phyloP scores from a whole-genome alignment of 2,888 invertebrate genomes.

The Drosophila subsilvestris region DNA sequence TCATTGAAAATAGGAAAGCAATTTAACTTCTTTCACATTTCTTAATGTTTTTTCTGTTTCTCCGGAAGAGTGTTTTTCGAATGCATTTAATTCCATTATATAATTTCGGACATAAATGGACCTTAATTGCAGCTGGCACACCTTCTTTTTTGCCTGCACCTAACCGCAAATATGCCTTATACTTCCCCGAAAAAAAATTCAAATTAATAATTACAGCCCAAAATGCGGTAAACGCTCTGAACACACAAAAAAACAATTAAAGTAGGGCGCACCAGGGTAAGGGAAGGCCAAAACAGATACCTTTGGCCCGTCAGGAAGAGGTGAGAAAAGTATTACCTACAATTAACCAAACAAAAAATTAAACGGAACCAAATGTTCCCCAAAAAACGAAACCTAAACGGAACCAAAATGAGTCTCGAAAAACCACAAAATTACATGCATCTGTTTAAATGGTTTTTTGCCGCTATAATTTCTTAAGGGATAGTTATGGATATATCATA shows the following conservation, averaged over 20 bases:
- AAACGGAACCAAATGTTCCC: background rate
- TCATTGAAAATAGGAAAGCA: too few species aligned
- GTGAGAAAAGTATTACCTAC: conserved; percentile 73
- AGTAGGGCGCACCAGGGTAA: background rate
- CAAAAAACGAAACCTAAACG: conserved; percentile 1
- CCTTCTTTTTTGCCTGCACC: conserved; percentile 38
- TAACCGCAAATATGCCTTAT: conserved; percentile 23
- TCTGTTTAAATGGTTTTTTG: conserved; percentile 53
- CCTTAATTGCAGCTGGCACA: conserved; percentile 65
- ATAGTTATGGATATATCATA: background rate
- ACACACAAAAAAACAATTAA: conserved; percentile 34
- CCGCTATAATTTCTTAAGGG: conserved; percentile 44
- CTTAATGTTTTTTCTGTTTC: background rate
- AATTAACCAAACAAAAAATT: conserved; percentile 21
- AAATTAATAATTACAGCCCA: conserved; percentile 20
- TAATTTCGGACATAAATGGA: conserved; percentile 51
- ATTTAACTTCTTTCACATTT: too few species aligned
- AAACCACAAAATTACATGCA: conserved; percentile 73
- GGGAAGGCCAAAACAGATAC: conserved; percentile 7
- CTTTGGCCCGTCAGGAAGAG: conserved; percentile 47
- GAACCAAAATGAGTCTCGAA: conserved; percentile 1
- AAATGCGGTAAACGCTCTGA: conserved; percentile 18
- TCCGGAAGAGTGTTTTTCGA: background rate
- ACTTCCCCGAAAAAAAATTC: conserved; percentile 23
- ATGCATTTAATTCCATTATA: conserved; percentile 3